phyloP scores from a whole-genome alignment of 2,888 invertebrate species.

The Seira ritae region DNA sequence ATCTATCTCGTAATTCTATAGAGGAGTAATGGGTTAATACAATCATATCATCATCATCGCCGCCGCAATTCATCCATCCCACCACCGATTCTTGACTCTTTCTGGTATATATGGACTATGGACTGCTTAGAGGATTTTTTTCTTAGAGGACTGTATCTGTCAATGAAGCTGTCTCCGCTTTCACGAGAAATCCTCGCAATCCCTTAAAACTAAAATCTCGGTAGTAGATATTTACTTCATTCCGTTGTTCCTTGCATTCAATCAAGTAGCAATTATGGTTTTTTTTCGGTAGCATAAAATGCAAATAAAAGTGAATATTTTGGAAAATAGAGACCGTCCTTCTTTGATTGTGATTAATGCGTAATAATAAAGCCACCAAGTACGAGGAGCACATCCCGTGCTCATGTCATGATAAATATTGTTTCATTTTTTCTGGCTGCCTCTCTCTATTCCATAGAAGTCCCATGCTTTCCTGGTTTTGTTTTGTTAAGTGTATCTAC shows the following conservation, averaged over 20 bases:
- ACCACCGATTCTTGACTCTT: too few species aligned
- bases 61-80: neutral
- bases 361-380: conserved; percentile 2
- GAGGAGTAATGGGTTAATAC: conserved; percentile 16
- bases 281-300: conserved; percentile 19
- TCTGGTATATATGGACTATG: neutral
- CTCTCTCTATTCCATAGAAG: neutral
- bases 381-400: neutral
- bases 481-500: too few species aligned
- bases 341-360: conserved; percentile 17
- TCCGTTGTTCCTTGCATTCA: too few species aligned
- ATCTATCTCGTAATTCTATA: neutral
- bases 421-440: neutral
- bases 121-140: too few species aligned
- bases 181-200: neutral
- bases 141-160: neutral
- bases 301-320: conserved; percentile 1
- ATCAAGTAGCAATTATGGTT: conserved; percentile 16
- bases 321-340: neutral
- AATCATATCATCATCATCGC: neutral
- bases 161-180: neutral
- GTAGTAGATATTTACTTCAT: too few species aligned
- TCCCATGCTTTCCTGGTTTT: neutral
- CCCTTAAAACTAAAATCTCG: neutral
- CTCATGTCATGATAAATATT: neutral